Base-by-base conservation (phyloP, 2,888 invertebrate species). In the Phymatocera aterrima region DNA sequence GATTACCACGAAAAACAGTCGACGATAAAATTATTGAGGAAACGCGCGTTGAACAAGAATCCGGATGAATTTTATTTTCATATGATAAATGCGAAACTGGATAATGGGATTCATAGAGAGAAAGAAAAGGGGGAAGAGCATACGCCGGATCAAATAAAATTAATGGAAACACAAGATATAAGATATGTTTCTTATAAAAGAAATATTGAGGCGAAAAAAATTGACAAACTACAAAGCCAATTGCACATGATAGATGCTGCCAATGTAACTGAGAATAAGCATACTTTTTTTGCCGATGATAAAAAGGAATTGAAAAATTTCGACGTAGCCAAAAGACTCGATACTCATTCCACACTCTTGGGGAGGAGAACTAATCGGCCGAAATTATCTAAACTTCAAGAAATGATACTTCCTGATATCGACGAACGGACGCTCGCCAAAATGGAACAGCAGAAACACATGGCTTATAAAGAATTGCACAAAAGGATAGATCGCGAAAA, bases 21-120 rank as follows among this genome's bases (percentile, higher is more conserved):
- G 79, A 96, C 96, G 0, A 89, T 99, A 1, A 97, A 96, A 88
- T 90, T 96, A 37, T 91, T 99, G 77, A 94, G 95, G 79, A 95
- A 95, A 89, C 94, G 96, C 79, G 98, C 98, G 0, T 91, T 97
- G 28, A 96, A 98, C 88, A 97, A 95, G 89, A 99, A 99, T 92
- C 98, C 98, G 0, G 99, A 99, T 94, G 99, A 99, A 90, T 99
- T 99, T 91, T 97, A 99, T 90, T 97, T 97, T 91, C 98, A 98
- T 88, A 99, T 99, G 99, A 94, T 98, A 79, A 97, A 97, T 89
- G 96, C 98, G 0, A 94, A 95, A 90, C 91, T 96, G 0, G 90
- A 92, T 81, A 92, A 92, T 83, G 93, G 93, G 0, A 82, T 88
- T 85, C 94, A 94, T 88, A 95, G 96, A 85, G 91, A 94, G 48